Conservation (phyloP, 1,140 invertebrate species). For the Lepidurus couesii region DNA sequence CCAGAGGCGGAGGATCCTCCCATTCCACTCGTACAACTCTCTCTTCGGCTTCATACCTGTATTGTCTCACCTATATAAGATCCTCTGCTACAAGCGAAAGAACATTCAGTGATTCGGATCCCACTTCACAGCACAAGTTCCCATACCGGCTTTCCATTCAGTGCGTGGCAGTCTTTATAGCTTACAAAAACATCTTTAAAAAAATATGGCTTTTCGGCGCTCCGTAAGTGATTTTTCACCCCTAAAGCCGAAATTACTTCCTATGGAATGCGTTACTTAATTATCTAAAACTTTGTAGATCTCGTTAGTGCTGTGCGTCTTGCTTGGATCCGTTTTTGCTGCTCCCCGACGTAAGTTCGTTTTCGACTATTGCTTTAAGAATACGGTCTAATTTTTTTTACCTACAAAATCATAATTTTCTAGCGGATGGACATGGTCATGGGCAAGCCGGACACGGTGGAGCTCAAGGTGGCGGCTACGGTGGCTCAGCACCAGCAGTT, state of each 20-base stretch:
- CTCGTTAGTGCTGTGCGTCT: neutral
- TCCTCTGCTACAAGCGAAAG: conserved; percentile 6
- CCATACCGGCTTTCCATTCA: neutral
- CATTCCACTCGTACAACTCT: neutral
- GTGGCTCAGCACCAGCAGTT: neutral
- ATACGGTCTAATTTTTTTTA: neutral
- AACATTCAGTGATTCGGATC: neutral
- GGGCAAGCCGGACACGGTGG: neutral
- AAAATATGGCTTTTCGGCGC: neutral
- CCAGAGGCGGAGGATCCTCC: conserved; percentile 2
- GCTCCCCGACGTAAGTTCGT: neutral
- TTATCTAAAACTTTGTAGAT: neutral
- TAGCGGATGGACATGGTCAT: neutral
- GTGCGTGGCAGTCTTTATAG: neutral
- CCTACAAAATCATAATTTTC: neutral
- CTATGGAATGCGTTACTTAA: neutral
- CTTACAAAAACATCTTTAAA: neutral
- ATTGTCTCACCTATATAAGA: conserved; percentile 15
- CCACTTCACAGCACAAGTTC: neutral
- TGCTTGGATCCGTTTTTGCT: neutral
- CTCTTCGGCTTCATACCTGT: conserved; percentile 13
- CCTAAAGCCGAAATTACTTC: neutral
- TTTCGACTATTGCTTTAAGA: neutral
- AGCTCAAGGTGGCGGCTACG: neutral
- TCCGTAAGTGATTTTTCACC: neutral